A percentile compares a stretch with the other conserved stretches of the same genome.
Conservation (phyloP, 1,140 invertebrate genomes). For the Liolophura sinensis region DNA sequence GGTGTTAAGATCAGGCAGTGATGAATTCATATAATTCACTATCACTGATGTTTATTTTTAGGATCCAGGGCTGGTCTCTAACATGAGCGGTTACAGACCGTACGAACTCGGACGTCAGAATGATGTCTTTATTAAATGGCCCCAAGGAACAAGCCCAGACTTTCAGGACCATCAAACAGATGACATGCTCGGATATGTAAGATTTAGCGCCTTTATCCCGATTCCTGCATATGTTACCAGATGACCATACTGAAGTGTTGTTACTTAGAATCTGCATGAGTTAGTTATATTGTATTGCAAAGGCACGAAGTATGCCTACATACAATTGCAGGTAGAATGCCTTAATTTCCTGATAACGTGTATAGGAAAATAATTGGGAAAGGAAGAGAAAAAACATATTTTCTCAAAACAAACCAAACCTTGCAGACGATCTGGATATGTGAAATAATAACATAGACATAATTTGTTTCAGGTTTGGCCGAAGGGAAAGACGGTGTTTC, state of each 20-base stretch:
- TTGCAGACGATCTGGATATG: neutral
- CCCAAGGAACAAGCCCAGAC: slow-evolving; percentile 22
- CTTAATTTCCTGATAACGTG: no score
- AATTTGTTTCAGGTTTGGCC: slow-evolving; percentile 13
- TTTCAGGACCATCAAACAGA: slow-evolving; percentile 25
- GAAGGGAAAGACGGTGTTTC: slow-evolving; percentile 18
- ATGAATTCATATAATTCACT: no score
- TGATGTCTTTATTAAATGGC: slow-evolving; percentile 49
- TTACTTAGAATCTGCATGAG: no score
- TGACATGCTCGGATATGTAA: slow-evolving; percentile 51
- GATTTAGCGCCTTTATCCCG: no score
- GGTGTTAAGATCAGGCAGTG: no score
- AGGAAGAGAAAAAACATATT: neutral
- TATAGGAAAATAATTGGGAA: no score
- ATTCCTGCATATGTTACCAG: no score
- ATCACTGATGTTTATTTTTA: slow-evolving; percentile 15
- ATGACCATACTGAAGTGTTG: no score
- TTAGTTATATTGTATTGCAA: no score
- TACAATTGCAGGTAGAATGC: no score
- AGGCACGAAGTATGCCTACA: no score
- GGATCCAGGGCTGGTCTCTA: slow-evolving; percentile 50
- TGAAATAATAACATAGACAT: no score
- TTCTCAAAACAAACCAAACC: neutral
- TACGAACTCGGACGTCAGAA: slow-evolving; percentile 38
- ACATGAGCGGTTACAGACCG: slow-evolving; percentile 43